Evolutionary conservation across 53 echinoderm and acorn worm genomes (phyloP).

Genomic region (Antedon mediterranea): DNA sequence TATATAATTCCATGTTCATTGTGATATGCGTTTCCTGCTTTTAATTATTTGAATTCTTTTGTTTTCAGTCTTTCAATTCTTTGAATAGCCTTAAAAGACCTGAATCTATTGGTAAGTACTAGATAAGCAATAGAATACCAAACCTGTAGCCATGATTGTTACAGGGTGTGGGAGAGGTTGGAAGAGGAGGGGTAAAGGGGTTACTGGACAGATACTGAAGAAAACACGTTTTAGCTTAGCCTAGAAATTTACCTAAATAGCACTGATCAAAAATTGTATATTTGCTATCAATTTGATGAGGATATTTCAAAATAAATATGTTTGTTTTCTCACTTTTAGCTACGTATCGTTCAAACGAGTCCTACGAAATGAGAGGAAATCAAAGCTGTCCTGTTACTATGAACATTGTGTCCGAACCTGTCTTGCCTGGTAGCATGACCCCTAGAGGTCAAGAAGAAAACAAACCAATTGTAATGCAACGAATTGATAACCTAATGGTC

Average conservation of each 20-base stretch:
- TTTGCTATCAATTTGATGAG: too few relatives aligned
- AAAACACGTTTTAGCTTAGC: too few relatives aligned
- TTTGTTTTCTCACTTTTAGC: background rate
- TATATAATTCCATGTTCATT: background rate
- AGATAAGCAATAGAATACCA: too few relatives aligned
- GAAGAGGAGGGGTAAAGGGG: too few relatives aligned
- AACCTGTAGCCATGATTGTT: too few relatives aligned
- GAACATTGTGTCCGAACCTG: background rate
- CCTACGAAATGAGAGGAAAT: background rate
- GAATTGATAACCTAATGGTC: slow-evolving; percentile 3
- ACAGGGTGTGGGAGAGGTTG: too few relatives aligned
- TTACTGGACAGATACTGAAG: too few relatives aligned
- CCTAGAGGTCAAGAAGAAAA: background rate
- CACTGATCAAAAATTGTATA: too few relatives aligned
- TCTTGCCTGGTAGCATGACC: background rate
- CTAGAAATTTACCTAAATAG: too few relatives aligned
- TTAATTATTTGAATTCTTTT: background rate
- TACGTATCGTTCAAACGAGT: background rate
- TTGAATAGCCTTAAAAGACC: background rate
- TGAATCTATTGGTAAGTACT: background rate
- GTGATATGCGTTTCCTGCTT: background rate
- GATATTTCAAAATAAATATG: too few relatives aligned
- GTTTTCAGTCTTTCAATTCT: background rate
- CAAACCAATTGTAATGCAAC: background rate
- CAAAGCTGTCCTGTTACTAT: background rate